A percentile compares a stretch with the other conserved stretches of the same genome.
These are phyloP conservation scores for Lacerta agilis DNA, from an alignment of 2,797 vertebrate genomes.

Conservation along the genomic window DNA sequence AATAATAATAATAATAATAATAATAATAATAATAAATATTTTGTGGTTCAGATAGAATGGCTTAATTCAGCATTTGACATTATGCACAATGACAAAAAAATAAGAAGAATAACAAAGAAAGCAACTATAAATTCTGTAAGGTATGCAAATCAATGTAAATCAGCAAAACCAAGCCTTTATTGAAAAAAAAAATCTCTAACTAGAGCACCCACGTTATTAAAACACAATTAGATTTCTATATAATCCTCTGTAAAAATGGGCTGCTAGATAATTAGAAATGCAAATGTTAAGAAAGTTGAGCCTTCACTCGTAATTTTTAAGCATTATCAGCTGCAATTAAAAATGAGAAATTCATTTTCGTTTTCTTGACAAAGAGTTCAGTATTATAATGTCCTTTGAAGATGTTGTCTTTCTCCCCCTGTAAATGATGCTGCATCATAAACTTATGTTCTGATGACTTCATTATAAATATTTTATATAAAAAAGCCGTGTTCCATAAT, in stretches of 20 bases:
- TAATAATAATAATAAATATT: not conserved
- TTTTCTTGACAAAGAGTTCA: slow-evolving; percentile 49
- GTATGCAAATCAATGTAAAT: slow-evolving; percentile 67
- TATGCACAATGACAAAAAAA: slow-evolving; percentile 37
- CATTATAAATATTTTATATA: slow-evolving; percentile 19
- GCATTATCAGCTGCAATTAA: slow-evolving; percentile 65
- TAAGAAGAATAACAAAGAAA: not conserved
- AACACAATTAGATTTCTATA: slow-evolving; percentile 61
- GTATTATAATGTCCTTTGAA: slow-evolving; percentile 52
- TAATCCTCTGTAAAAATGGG: slow-evolving; percentile 58
- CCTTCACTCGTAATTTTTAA: slow-evolving; percentile 52
- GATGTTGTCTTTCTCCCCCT: slow-evolving; percentile 5
- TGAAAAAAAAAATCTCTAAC: slow-evolving; percentile 59
- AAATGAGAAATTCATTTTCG: slow-evolving; percentile 46
- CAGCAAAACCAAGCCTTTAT: slow-evolving; percentile 47
- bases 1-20: too few relatives aligned
- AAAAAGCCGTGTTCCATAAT: slow-evolving; percentile 10
- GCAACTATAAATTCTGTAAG: slow-evolving; percentile 46
- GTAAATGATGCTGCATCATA: slow-evolving; percentile 36
- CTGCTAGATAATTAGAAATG: slow-evolving; percentile 65
- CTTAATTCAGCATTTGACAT: slow-evolving; percentile 37
- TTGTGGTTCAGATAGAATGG: slow-evolving; percentile 34
- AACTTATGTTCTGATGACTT: slow-evolving; percentile 21
- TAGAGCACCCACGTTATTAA: slow-evolving; percentile 61
- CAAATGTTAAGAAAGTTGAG: slow-evolving; percentile 60